Evolutionary conservation across 1,140 invertebrate genomes (phyloP).

Genomic region (Drosophila chauvacae): DNA sequence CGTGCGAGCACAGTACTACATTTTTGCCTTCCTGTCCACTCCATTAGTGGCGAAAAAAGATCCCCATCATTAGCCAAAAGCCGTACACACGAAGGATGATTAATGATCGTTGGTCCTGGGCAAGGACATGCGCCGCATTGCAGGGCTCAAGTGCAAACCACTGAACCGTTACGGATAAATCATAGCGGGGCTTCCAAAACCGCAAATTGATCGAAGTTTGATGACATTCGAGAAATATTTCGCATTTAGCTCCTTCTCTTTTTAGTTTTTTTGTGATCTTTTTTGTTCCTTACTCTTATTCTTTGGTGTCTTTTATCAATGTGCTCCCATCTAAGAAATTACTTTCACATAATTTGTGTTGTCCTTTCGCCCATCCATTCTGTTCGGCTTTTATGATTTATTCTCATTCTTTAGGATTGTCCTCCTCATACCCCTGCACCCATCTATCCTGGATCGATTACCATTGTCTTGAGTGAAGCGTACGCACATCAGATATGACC

Average conservation of each 20-base stretch:
- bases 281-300: conserved; percentile 23
- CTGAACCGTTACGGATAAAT: conserved; percentile 74
- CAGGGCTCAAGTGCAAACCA: conserved; percentile 67
- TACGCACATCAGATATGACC: conserved; percentile 55
- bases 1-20: conserved; percentile 12
- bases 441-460: conserved; percentile 64
- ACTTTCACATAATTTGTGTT: conserved; percentile 75
- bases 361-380: conserved; percentile 36
- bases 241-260: conserved; percentile 23
- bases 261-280: conserved; percentile 15
- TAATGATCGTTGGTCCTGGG: conserved; percentile 55
- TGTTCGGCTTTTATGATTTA: conserved; percentile 62
- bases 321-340: conserved; percentile 79
- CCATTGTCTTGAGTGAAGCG: conserved; percentile 33
- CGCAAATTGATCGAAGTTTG: conserved; percentile 79
- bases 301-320: conserved; percentile 62
- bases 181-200: conserved; percentile 47
- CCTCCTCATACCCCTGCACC: conserved; percentile 30
- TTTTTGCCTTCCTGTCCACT: conserved; percentile 57
- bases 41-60: conserved; percentile 67
- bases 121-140: conserved; percentile 54
- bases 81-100: conserved; percentile 58
- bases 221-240: conserved; percentile 60
- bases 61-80: conserved; percentile 63
- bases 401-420: conserved; percentile 46